Evolutionary conservation across 2,797 vertebrate species (phyloP), one percentile per base, ranked within the genome.

Genomic region (Macropodus opercularis): DNA sequence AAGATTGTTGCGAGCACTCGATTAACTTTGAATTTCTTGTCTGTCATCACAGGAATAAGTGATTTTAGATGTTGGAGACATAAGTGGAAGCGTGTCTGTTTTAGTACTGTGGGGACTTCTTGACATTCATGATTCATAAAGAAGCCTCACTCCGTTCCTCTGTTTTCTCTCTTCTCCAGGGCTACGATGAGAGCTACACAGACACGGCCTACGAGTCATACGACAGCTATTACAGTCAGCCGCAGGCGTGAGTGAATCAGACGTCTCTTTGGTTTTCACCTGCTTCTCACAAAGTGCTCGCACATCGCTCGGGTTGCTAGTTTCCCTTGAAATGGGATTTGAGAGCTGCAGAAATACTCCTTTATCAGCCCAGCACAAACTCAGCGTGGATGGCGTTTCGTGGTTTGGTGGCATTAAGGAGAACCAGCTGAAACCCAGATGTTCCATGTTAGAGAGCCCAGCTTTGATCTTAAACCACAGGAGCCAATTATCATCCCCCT

Each of bases 161-260:
- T 63, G 47, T 66, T 36, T 65, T 50, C 41, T 43, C 48, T 51
- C 68, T 44, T 79, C 71, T 73, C 27, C 88, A 98, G 96, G 91
- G 95, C 66, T 99, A 98, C 58, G 96, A 98, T 8, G 96, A 99
- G 80, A 91, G 91, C 21, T 98, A 99, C 32, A 92, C 94, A 66
- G 96, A 98, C 55, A 86, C 95, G 72, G 91, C 92, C 88, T 99
- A 99, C 62, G 96, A 99, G 84, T 93, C 95, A 8, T 99, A 99
- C 47, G 96, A 98, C 90, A 94, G 91, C 81, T 99, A 99, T 85
- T 99, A 98, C 92, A 96, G 90, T 87, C 97, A 98, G 90, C 94
- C 94, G 81, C 96, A 97, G 91, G 94, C 94, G 96, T 98, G 87
- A 98, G 97, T 94, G 63, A 72, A 40, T 74, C 77, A 75, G 42